Base-by-base conservation (phyloP, 1,140 invertebrate genomes). In the Lamellibrachia luymesi region DNA sequence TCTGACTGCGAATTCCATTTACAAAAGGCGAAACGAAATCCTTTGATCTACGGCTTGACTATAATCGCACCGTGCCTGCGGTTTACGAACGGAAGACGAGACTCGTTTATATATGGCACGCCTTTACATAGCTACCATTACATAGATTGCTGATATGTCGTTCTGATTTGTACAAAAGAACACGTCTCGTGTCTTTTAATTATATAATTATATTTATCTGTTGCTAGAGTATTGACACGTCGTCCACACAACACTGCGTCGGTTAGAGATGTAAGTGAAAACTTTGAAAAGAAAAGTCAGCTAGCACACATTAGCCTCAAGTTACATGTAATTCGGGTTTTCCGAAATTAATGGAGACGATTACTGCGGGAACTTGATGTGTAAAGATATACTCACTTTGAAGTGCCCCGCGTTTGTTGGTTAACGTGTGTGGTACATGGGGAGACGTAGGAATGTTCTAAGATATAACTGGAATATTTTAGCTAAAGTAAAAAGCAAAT, bases 201-300 rank as follows among this genome's bases (percentile, higher is more conserved):
- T 80, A 80, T 80, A 22, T 80, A 80, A 80, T 80, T 80, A 80
- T 80, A 80, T 17, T 80, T 80, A 80, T 80, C 64, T 80, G 13
- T 22, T 2, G 7, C 64, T 80, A 80, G 25, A 17, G 64, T 22
- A 22, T 22, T 80, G 1, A 17, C 64, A 80, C 64, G 13, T 80
- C 64, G 64, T 22, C 13, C 64, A 10, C 13, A 80, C 64, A 80
- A 80, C 64, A 10, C 64, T 2, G 64, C 4, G 17, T 80, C 64
- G 64, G 2, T 80, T 8, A 4, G 64, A 22, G 64, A 80, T 8
- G 25, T 22, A 80, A 80, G 64, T 80, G 64, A 80, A 80, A 80
- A 80, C 64, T 80, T 80, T 80, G 64, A 80, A 80, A 80, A 80
- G 64, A 80, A 56, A 80, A 80, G 64, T 80, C 64, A 80, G 25